phyloP scores from a whole-genome alignment of 1,140 invertebrate species.

The Galendromus occidentalis region DNA sequence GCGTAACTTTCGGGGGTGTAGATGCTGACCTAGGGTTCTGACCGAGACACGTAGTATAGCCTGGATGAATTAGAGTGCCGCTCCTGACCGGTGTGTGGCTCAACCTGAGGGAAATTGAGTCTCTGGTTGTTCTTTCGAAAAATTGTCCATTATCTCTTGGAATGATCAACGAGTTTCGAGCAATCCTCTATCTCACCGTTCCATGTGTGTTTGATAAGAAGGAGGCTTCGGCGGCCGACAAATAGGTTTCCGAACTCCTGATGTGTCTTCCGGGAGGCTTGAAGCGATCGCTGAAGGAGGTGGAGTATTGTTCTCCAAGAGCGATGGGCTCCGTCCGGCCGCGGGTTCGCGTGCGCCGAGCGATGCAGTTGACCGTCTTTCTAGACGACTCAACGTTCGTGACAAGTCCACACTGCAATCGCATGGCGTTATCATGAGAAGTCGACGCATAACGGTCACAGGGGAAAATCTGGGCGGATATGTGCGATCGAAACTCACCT shows the following conservation, averaged over 20 bases:
- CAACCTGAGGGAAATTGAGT: not conserved
- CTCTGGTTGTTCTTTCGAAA: too few relatives aligned
- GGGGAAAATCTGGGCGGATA: too few relatives aligned
- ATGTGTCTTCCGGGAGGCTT: not conserved
- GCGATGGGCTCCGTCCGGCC: not conserved
- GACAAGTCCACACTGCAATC: constrained; percentile 2
- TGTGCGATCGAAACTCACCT: too few relatives aligned
- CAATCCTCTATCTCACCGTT: too few relatives aligned
- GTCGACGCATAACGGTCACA: too few relatives aligned
- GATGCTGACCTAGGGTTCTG: not conserved
- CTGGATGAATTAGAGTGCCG: not conserved
- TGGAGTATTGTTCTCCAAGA: not conserved
- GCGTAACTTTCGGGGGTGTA: not conserved
- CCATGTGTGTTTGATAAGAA: constrained; percentile 8
- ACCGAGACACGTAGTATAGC: not conserved
- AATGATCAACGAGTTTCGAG: not conserved
- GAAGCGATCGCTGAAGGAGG: not conserved
- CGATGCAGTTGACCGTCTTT: not conserved
- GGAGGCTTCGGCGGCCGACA: not conserved
- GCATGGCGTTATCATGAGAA: too few relatives aligned
- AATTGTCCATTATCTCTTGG: not conserved
- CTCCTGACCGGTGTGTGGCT: not conserved
- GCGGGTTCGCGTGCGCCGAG: not conserved
- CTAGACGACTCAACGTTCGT: constrained; percentile 2
- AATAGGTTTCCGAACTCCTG: not conserved